Evolutionary conservation across 2,797 vertebrate species (phyloP).

Genomic region (Coluber constrictor): DNA sequence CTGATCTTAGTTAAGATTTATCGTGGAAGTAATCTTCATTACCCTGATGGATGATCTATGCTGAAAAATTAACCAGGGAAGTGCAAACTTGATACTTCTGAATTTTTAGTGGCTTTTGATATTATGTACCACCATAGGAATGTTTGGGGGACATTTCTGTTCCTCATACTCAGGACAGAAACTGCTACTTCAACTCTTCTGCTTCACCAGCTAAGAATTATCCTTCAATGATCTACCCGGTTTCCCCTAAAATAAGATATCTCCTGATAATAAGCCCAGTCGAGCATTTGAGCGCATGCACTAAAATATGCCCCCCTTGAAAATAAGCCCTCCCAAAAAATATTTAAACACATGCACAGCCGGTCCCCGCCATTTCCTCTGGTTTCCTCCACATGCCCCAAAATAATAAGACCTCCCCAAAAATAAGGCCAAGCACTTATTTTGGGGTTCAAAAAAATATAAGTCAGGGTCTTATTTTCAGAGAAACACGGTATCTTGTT

Average conservation of each 20-base stretch:
- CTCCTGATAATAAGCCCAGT: too few species aligned
- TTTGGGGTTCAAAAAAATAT: too few species aligned
- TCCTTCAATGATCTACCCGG: background rate
- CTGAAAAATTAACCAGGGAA: background rate
- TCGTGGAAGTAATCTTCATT: background rate
- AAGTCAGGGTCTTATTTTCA: too few species aligned
- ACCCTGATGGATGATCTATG: background rate
- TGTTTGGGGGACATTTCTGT: background rate
- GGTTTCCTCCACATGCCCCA: too few species aligned
- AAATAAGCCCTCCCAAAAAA: too few species aligned
- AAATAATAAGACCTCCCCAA: too few species aligned
- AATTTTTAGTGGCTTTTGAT: background rate
- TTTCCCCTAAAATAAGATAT: too few species aligned
- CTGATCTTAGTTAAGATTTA: background rate
- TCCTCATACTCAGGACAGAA: background rate
- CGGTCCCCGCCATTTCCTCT: too few species aligned
- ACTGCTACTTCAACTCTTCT: background rate
- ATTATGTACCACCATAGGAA: background rate
- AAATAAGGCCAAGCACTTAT: too few species aligned
- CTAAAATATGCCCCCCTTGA: too few species aligned
- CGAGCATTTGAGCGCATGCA: too few species aligned
- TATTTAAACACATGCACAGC: too few species aligned
- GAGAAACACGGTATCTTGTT: background rate
- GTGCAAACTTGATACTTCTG: background rate
- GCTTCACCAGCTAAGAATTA: background rate